A percentile compares a stretch with the other conserved stretches of the same genome.
Evolutionary conservation across 1,140 invertebrate genomes (phyloP).

Genomic region (Orchesella cincta): DNA sequence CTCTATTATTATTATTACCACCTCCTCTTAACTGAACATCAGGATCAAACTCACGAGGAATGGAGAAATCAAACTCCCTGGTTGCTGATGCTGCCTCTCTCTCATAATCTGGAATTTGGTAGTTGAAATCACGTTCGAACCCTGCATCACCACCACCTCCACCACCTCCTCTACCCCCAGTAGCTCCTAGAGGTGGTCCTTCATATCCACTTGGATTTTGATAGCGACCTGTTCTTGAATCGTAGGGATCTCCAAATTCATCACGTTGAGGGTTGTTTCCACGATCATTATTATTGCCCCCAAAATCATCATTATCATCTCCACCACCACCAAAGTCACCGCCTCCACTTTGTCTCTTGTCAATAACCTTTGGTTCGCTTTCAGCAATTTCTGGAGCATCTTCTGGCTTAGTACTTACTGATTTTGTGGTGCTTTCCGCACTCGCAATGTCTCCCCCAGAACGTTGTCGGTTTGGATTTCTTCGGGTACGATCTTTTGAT

Average conservation of each 20-base stretch:
- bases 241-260: constrained; percentile 20
- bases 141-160: neutral
- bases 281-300: constrained; percentile 14
- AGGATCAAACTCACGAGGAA: constrained; percentile 46
- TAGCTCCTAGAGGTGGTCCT: neutral
- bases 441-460: neutral
- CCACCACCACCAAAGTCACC: constrained; percentile 21
- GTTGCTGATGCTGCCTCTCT: neutral
- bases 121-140: neutral
- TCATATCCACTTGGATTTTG: constrained; percentile 12
- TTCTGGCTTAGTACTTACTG: neutral
- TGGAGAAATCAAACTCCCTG: constrained; percentile 42
- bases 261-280: constrained; percentile 15
- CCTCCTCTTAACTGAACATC: constrained; percentile 34
- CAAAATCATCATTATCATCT: too few species aligned
- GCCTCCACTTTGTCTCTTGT: constrained; percentile 36
- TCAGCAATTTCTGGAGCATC: constrained; percentile 20
- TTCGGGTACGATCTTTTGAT: neutral
- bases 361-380: constrained; percentile 31
- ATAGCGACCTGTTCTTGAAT: constrained; percentile 4
- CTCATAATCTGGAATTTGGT: neutral
- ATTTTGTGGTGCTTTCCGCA: neutral
- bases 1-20: neutral
- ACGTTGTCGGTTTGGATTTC: constrained; percentile 7
- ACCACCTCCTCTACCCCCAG: neutral